Conservation (phyloP, 2,113 vertebrate genomes). For the Falcunculus frontatus region DNA sequence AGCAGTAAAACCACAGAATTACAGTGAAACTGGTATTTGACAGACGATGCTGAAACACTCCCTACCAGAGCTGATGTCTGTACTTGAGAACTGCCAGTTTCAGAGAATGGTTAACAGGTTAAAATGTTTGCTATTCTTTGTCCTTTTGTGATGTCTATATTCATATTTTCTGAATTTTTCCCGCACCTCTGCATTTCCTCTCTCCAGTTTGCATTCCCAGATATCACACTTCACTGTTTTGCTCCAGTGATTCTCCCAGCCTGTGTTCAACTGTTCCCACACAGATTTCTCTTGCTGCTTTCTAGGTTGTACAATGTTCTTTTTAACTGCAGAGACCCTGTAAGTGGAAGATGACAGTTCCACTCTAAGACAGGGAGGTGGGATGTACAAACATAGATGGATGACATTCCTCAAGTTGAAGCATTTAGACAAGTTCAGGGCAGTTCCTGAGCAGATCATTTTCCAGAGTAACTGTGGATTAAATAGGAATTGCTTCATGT, state of each 20-base stretch:
- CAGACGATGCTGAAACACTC: not conserved
- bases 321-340: not conserved
- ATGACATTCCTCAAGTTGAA: not conserved
- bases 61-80: not conserved
- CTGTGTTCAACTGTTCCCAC: not conserved
- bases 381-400: not conserved
- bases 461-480: not conserved
- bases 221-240: not conserved
- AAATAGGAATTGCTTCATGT: not conserved
- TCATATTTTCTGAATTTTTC: not conserved
- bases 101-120: not conserved
- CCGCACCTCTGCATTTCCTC: not conserved
- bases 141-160: not conserved
- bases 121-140: not conserved
- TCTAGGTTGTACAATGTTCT: not conserved
- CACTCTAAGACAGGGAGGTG: not conserved
- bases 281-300: slow-evolving; percentile 11
- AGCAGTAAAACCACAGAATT: not conserved
- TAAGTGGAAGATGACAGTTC: not conserved
- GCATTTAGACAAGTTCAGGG: not conserved
- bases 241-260: not conserved
- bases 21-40: not conserved
- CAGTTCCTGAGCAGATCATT: not conserved
- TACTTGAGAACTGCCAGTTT: not conserved
- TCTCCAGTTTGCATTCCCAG: not conserved